Conservation (phyloP, 2,888 invertebrate genomes). For the Cantharis rufa region DNA sequence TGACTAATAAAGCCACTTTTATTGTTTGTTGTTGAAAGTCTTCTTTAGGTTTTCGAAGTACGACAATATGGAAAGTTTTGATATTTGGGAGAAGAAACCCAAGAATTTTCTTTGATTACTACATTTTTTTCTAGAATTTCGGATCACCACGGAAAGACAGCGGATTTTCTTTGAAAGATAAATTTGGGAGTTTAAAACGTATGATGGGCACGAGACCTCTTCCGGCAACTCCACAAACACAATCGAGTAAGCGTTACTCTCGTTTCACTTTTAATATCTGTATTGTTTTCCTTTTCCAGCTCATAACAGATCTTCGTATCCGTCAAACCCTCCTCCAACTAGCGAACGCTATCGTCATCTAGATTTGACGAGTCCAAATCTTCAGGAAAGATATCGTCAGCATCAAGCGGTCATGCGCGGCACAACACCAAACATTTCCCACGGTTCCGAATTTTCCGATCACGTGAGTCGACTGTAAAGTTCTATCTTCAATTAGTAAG, state of each 20-base stretch:
- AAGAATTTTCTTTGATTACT: background rate
- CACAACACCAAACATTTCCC: conserved; percentile 52
- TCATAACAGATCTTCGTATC: conserved; percentile 42
- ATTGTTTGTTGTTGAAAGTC: background rate
- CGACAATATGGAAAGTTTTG: background rate
- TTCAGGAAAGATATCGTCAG: conserved; percentile 63
- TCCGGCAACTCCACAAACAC: conserved; percentile 58
- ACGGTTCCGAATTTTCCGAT: conserved; percentile 43
- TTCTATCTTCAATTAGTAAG: background rate
- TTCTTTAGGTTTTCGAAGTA: background rate
- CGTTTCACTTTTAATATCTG: background rate
- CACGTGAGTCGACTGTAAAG: conserved; percentile 26
- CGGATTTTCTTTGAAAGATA: conserved; percentile 53
- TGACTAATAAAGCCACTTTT: background rate
- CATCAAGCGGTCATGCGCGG: conserved; percentile 61
- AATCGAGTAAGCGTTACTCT: background rate
- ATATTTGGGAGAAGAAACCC: background rate
- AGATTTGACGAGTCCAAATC: conserved; percentile 49
- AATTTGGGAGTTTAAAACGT: conserved; percentile 58
- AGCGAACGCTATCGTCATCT: conserved; percentile 37
- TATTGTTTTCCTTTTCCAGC: conserved; percentile 37
- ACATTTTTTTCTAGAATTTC: conserved; percentile 44
- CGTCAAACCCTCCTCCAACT: conserved; percentile 39
- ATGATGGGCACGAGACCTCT: conserved; percentile 59
- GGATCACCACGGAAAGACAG: conserved; percentile 48